Conservation (phyloP, 2,797 vertebrate genomes). For the Onychomys leucogaster region DNA sequence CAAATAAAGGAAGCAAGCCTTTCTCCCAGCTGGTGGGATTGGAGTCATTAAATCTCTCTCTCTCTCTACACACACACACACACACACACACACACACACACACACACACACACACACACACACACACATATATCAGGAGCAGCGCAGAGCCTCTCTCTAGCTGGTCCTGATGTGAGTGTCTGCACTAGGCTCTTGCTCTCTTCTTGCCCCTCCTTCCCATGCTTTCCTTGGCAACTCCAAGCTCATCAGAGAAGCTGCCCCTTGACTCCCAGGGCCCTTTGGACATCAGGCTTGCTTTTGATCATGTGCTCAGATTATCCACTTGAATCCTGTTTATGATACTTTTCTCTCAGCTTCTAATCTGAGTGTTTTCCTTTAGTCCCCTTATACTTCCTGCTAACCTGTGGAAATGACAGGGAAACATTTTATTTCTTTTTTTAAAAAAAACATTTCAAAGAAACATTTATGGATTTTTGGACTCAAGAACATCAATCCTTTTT, state of each 20-base stretch:
- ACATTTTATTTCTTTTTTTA: conserved; percentile 24
- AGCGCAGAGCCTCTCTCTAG: not conserved
- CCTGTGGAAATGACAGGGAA: not conserved
- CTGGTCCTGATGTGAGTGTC: not conserved
- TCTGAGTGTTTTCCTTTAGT: not conserved
- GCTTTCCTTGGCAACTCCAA: not conserved
- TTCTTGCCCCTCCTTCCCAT: not conserved
- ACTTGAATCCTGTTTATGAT: not conserved
- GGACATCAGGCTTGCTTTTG: not conserved
- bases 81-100: too few relatives aligned
- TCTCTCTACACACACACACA: too few relatives aligned
- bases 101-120: too few relatives aligned
- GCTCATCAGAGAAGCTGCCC: not conserved
- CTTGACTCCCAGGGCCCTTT: not conserved
- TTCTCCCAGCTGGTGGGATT: not conserved
- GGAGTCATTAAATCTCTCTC: not conserved
- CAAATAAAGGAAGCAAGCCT: not conserved
- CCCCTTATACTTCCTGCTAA: not conserved
- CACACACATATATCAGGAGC: too few relatives aligned
- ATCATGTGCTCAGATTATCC: not conserved
- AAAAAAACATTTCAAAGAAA: too few relatives aligned
- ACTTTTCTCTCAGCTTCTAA: not conserved
- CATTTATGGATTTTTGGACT: not conserved
- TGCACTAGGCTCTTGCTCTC: not conserved
- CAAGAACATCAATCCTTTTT: not conserved